Evolutionary conservation across 1,140 invertebrate genomes (phyloP).

Genomic region (Chymomyza costata): DNA sequence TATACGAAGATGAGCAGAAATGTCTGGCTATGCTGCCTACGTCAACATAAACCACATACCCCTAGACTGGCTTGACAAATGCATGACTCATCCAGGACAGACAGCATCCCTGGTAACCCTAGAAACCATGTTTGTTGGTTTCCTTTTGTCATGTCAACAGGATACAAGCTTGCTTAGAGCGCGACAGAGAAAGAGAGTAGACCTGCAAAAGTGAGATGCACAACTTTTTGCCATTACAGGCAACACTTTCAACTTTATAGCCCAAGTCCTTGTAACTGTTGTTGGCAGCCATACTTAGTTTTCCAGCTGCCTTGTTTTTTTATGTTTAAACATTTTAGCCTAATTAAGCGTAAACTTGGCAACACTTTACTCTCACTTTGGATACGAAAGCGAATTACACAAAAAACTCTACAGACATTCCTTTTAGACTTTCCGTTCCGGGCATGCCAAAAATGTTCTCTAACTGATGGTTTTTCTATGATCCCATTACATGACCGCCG

Average conservation of each 20-base stretch:
- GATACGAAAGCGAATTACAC: too few relatives aligned
- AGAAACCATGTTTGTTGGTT: too few relatives aligned
- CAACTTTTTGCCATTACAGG: not conserved
- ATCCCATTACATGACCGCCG: too few relatives aligned
- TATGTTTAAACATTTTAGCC: conserved; percentile 43
- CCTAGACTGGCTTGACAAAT: conserved; percentile 21
- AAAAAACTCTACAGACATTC: too few relatives aligned
- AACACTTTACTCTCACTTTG: too few relatives aligned
- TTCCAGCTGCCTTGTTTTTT: not conserved
- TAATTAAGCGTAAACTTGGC: conserved; percentile 66
- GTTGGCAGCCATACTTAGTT: not conserved
- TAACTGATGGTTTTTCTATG: too few relatives aligned
- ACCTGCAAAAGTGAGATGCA: not conserved
- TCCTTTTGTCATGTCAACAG: too few relatives aligned
- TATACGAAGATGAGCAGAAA: conserved; percentile 11
- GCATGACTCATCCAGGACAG: conserved; percentile 35
- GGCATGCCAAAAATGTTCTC: too few relatives aligned
- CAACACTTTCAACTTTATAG: not conserved
- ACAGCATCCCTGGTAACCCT: too few relatives aligned
- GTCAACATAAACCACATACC: conserved; percentile 2
- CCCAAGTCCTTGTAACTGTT: too few relatives aligned
- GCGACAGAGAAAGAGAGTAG: conserved; percentile 2
- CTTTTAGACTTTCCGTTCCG: too few relatives aligned
- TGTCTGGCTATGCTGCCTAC: conserved; percentile 8
- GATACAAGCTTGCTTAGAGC: not conserved